phyloP scores from a whole-genome alignment of 2,888 invertebrate species.

The Dorcus hopei region DNA sequence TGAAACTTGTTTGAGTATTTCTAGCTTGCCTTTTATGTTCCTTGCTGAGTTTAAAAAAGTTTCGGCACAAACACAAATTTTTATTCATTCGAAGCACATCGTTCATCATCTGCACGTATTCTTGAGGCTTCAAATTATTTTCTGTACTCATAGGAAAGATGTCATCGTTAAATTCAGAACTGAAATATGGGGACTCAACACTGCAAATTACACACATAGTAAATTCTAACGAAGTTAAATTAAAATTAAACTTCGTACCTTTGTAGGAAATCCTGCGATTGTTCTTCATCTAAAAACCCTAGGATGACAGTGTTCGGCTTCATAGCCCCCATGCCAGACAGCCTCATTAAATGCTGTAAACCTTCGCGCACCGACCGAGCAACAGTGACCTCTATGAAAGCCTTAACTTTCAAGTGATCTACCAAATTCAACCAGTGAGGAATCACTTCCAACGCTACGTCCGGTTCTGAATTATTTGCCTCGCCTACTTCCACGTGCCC shows the following conservation, averaged over 20 bases:
- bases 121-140: constrained; percentile 42
- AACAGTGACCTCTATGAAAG: constrained; percentile 92
- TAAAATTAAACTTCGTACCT: constrained; percentile 51
- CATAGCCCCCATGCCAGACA: constrained; percentile 98
- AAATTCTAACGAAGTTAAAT: neutral
- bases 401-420: constrained; percentile 93
- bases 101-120: constrained; percentile 80
- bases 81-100: constrained; percentile 92
- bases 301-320: constrained; percentile 96
- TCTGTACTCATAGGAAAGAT: constrained; percentile 55
- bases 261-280: constrained; percentile 75
- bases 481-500: constrained; percentile 77
- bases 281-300: constrained; percentile 83
- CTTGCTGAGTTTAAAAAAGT: constrained; percentile 83
- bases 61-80: constrained; percentile 89
- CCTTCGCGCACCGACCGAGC: constrained; percentile 84
- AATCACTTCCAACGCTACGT: constrained; percentile 74
- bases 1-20: neutral
- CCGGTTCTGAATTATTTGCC: constrained; percentile 53
- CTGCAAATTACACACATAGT: constrained; percentile 41
- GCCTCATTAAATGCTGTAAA: constrained; percentile 83
- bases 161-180: constrained; percentile 54
- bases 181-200: constrained; percentile 60
- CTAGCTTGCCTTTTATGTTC: constrained; percentile 64
- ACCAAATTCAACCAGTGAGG: constrained; percentile 91